Base-by-base conservation (phyloP, 2,888 invertebrate genomes). In the Scaptomyza tumidula region DNA sequence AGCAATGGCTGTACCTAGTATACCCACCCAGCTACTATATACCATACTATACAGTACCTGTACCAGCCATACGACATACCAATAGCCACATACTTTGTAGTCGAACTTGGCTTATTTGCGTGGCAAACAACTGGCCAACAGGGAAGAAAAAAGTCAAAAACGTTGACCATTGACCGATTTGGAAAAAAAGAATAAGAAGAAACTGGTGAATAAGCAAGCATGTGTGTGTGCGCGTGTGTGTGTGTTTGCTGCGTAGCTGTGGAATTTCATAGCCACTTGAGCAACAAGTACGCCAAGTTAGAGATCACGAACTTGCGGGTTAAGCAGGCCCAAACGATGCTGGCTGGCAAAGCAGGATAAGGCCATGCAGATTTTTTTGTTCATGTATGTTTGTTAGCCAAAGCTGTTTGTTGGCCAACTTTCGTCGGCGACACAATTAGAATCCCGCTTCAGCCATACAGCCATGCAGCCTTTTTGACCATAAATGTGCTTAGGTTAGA, bases 111-210 rank as follows among this genome's bases (percentile, higher is more conserved):
- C 77, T 85, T 78, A 78, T 87, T 87, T 81, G 87, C 87, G 61
- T 71, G 70, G 70, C 72, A 85, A 84, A 87, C 79, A 87, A 66
- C 78, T 70, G 81, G 68, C 70, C 74, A 81, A 72, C 37, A 37
- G 29, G 0, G 6, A 29, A 29, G n/a, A 29, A 29, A 29, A 29
- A 29, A 6, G 27, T 6, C 5, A 6, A 50, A 70, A 75, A 63
- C 81, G 75, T 78, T 86, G 85, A 82, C 88, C 88, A 87, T 82
- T 84, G 83, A 84, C 88, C 80, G 78, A 79, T 85, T 68, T 78
- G 86, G 75, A 66, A 9, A 37, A 37, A 0, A 14, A 41, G 9
- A 41, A 50, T 67, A 57, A 50, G 76, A 57, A 43, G 70, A 37
- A 49, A 56, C 49, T 59, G 53, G 19, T 44, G 4, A 24, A 6